phyloP scores from a whole-genome alignment of 2,113 vertebrate genomes.

The Pollachius pollachius region DNA sequence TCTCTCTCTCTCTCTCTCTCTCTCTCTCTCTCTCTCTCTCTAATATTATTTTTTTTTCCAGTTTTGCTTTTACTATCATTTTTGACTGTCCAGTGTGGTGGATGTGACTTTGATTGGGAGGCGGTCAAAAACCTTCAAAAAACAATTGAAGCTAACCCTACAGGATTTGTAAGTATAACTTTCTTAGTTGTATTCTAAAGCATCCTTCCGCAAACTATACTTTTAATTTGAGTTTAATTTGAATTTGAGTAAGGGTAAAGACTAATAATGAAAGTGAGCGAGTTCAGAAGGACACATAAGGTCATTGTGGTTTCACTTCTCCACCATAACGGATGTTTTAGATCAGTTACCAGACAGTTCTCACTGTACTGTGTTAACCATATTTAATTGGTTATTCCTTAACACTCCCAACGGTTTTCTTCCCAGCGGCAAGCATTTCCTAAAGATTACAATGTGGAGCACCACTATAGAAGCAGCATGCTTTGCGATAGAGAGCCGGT shows the following conservation, averaged over 20 bases:
- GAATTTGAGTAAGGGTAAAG: background rate
- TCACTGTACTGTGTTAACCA: background rate
- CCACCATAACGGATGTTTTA: no score
- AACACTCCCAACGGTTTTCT: background rate
- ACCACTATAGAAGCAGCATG: constrained; percentile 63
- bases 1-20: constrained; percentile 15
- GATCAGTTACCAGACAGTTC: background rate
- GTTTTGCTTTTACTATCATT: constrained; percentile 72
- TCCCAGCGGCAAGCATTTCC: constrained; percentile 70
- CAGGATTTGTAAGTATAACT: constrained; percentile 72
- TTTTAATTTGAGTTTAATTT: background rate
- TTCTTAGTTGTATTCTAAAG: background rate
- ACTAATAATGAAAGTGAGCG: background rate
- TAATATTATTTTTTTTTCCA: constrained; percentile 27
- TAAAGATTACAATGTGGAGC: constrained; percentile 68
- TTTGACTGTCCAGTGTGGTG: constrained; percentile 66
- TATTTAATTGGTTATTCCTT: no score
- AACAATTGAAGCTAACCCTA: constrained; percentile 57
- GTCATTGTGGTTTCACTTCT: background rate
- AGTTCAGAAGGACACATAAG: no score
- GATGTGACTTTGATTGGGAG: constrained; percentile 58
- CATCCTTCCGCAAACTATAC: background rate
- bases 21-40: constrained; percentile 28
- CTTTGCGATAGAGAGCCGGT: constrained; percentile 69
- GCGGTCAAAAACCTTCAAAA: constrained; percentile 58